Conservation (phyloP, 2,888 invertebrate genomes). For the Pardosa pseudoannulata region DNA sequence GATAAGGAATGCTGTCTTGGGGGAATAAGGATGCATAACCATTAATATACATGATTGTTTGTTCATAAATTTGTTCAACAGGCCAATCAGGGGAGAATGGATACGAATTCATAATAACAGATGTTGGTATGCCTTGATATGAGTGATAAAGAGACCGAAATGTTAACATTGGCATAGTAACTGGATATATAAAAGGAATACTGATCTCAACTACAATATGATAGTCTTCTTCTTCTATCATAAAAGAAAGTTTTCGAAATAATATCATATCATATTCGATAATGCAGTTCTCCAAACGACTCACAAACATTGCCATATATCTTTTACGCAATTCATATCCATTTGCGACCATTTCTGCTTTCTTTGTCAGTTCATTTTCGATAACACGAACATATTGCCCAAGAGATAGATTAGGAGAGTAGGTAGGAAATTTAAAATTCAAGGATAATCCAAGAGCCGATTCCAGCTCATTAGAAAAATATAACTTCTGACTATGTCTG, state of each 20-base stretch:
- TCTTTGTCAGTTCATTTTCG: conserved; percentile 24
- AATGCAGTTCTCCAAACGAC: conserved; percentile 22
- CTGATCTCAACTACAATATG: conserved; percentile 47
- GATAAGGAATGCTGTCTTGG: conserved; percentile 31
- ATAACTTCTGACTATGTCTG: conserved; percentile 34
- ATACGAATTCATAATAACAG: conserved; percentile 36
- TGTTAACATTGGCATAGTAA: conserved; percentile 25
- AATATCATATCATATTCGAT: conserved; percentile 42
- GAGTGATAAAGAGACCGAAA: conserved; percentile 56
- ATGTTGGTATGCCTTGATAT: conserved; percentile 25
- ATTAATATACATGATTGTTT: conserved; percentile 37
- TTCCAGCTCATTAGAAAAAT: conserved; percentile 30
- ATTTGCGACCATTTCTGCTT: conserved; percentile 31
- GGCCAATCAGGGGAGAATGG: conserved; percentile 41
- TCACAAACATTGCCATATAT: conserved; percentile 41
- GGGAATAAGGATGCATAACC: conserved; percentile 34
- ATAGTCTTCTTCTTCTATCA: conserved; percentile 37
- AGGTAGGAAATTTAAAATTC: conserved; percentile 26
- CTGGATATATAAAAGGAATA: conserved; percentile 36
- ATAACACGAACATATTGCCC: conserved; percentile 29
- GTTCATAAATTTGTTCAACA: conserved; percentile 19
- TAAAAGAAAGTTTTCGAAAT: conserved; percentile 25
- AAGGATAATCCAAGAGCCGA: conserved; percentile 13
- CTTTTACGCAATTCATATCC: conserved; percentile 40
- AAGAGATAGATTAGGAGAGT: conserved; percentile 16